Percentiles rank a stretch among this genome's conserved stretches.
Conservation (phyloP, 2,113 vertebrate genomes). For the Planiliza haematocheilus region DNA sequence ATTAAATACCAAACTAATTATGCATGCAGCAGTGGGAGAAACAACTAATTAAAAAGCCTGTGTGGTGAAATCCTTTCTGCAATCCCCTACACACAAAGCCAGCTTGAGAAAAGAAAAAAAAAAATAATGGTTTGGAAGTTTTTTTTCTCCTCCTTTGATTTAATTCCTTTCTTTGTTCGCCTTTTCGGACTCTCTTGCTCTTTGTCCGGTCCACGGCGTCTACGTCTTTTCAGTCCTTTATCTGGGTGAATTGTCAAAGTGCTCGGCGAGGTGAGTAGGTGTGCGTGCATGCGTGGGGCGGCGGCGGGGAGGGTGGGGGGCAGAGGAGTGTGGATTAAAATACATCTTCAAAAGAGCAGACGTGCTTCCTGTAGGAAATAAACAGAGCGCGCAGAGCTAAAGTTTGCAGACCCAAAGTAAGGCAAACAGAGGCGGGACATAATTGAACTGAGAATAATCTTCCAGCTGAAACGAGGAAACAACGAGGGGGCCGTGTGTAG, state of each 20-base stretch:
- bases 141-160: constrained; percentile 9
- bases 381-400: constrained; percentile 44
- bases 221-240: constrained; percentile 39
- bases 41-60: constrained; percentile 76
- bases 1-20: constrained; percentile 77
- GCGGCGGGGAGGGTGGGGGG: neutral
- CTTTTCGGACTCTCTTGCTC: constrained; percentile 23
- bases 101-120: constrained; percentile 45
- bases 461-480: constrained; percentile 41
- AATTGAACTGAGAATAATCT: constrained; percentile 67
- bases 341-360: constrained; percentile 75
- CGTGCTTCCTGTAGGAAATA: constrained; percentile 48
- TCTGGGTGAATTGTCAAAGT: constrained; percentile 44
- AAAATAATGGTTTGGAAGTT: constrained; percentile 34
- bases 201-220: constrained; percentile 33
- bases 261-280: constrained; percentile 39
- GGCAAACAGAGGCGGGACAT: constrained; percentile 51
- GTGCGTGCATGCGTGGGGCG: neutral
- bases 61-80: constrained; percentile 59
- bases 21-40: constrained; percentile 64
- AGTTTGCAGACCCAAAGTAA: constrained; percentile 33
- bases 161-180: constrained; percentile 37
- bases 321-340: constrained; percentile 47
- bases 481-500: constrained; percentile 6
- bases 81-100: constrained; percentile 48